Base-by-base conservation (phyloP, 2,797 vertebrate genomes). In the Sebastes matsubarae region DNA sequence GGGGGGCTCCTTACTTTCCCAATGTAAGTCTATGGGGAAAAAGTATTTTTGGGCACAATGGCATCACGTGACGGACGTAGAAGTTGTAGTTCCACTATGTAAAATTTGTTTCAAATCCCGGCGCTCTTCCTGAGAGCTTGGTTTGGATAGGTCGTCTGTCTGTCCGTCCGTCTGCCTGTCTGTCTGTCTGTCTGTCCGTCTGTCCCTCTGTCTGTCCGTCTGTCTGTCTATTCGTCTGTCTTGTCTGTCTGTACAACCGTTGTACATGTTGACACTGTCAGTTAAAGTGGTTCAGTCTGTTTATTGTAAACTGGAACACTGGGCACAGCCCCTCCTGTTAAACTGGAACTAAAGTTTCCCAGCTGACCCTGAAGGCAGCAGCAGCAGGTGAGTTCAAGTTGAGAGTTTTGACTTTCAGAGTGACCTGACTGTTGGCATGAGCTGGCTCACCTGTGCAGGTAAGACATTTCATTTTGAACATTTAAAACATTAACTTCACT, bases 401-500 rank as follows among this genome's bases (percentile, higher is more conserved):
- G 8, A 14, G 34, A 24, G 64, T 66, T 42, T 25, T 66, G 64
- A 66, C 64, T 66, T 66, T 66, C 36, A 66, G 64, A 66, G 36
- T 66, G 36, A 66, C 36, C 60, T 64, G 58, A 30, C 27, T 18
- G 50, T 52, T 4, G 8, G 50, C 50, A n/a, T n/a, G 59, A 5
- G 25, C 29, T 27, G 3, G 55, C 54, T 12, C 52, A 34, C 80
- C 68, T 85, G 72, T 12, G 20, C 77, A 90, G 86, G 86, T 86
- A 86, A 66, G 64, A 25, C 34, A 2, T 34, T 64, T 38, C 6
- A 36, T 64, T 7, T 34, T 61, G 29, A n/a, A 61, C 30, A 22
- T 61, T 61, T 30, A 20, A 32, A 20, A 58, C 25, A 18, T 59
- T 30, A 22, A 36, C 30, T 36, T 64, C n/a, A 38, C 12, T 34